Percentiles rank a stretch among this genome's conserved stretches.
Conservation (phyloP, 2,888 invertebrate species). For the Crioceris asparagi region DNA sequence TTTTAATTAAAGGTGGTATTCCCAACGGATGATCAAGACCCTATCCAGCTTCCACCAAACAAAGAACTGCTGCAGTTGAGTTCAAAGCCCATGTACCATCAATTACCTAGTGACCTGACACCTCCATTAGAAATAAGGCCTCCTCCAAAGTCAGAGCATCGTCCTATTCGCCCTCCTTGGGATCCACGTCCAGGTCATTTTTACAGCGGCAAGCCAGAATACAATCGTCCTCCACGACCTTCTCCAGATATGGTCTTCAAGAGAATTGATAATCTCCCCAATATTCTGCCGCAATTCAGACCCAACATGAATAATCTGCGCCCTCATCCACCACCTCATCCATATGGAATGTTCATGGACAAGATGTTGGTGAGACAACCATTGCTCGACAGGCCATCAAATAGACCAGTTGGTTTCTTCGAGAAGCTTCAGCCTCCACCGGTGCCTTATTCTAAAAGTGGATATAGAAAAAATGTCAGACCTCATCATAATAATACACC, state of each 20-base stretch:
- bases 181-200: conserved; percentile 39
- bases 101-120: conserved; percentile 38
- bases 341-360: conserved; percentile 10
- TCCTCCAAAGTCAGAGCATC: conserved; percentile 22
- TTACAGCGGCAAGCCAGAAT: conserved; percentile 36
- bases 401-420: conserved; percentile 36
- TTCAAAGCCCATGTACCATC: conserved; percentile 38
- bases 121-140: conserved; percentile 35
- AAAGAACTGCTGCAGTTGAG: conserved; percentile 34
- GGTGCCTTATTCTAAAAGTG: no score
- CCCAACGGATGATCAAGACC: no score
- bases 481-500: conserved; percentile 1
- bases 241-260: conserved; percentile 34
- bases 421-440: conserved; percentile 38
- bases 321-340: not conserved
- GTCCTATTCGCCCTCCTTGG: conserved; percentile 38
- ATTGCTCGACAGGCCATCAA: conserved; percentile 36
- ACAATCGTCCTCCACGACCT: conserved; percentile 34
- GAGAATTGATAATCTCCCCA: conserved; percentile 43
- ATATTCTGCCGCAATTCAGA: conserved; percentile 61
- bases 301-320: conserved; percentile 48
- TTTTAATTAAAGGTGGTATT: no score
- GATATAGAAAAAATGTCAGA: no score
- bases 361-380: conserved; percentile 33
- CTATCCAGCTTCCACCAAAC: no score